Base-by-base conservation (phyloP, 2,888 invertebrate species). In the Cyaniris semiargus region DNA sequence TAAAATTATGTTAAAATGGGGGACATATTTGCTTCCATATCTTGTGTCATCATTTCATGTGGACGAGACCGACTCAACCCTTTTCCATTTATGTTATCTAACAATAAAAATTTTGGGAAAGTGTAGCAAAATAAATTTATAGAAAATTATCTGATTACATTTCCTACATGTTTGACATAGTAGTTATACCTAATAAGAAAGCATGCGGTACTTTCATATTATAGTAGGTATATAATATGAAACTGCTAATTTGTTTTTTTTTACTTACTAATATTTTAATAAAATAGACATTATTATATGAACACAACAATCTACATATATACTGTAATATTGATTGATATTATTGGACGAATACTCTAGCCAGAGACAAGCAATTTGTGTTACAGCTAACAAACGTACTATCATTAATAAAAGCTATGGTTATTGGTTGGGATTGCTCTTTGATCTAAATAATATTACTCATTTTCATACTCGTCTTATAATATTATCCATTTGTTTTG, bases 1-100 rank as follows among this genome's bases (percentile, higher is more conserved):
- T 72, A 72, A 72, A 72, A 72, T 72, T 72, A 72, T 72, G 72
- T 38, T 44, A 72, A 72, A 72, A 72, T 48, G 44, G 38, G 21
- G 72, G 72, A 10, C 72, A 72, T 44, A 38, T 72, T 72, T 72
- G 72, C 72, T 72, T 44, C 72, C 44, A 72, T 38, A 38, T 72
- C 72, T 44, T 44, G 44, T 72, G 38, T 38, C 44, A 21, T 72
- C 72, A 72, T 72, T 72, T 48, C 13, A 10, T 66, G 27, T 15
- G 4, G 66, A 23, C 60, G 23, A 15, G 66, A 13, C 66, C 66
- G 10, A 15, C 66, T 66, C 27, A 66, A 66, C 66, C 66, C 66
- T 31, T 66, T 66, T 66, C 15, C 15, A 27, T 58, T 60, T 60
- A 27, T 60, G 60, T 66, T 66, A 27, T 27, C 27, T 27, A 66